Base-by-base conservation (phyloP, 2,888 invertebrate genomes). In the Drosophila percnosoma region DNA sequence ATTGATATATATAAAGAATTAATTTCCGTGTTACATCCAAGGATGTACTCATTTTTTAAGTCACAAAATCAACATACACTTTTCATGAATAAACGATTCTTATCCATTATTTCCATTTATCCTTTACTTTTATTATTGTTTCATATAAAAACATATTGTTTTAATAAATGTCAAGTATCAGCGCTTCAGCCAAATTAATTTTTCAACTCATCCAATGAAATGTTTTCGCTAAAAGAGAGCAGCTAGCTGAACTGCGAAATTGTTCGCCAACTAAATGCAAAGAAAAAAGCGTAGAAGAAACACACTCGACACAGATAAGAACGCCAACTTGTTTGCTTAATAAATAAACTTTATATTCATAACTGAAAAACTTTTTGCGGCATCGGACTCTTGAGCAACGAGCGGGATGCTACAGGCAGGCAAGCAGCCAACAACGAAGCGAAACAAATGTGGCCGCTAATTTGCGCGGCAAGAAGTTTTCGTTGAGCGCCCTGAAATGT, bases 301-400 rank as follows among this genome's bases (percentile, higher is more conserved):
- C 69, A 66, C 65, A 81, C 83, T 78, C 73, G 77, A 68, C 74
- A 62, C 57, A 89, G 85, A 86, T 86, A 86, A 86, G 90, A 75
- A 60, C 70, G 73, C 82, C 82, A 84, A 89, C 85, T 85, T 85
- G 89, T 85, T 89, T 84, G 85, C 89, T 89, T 89, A 89, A 89
- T 86, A 86, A 86, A 86, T 86, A 86, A 86, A 86, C 85, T 86
- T 86, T 89, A 86, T 86, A 86, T 89, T 86, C 85, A 86, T 86
- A 86, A 89, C 90, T 89, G 88, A 80, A 86, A 89, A 86, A 89
- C 68, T 86, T 86, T 86, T 87, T 78, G 66, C 57, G 74, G 45
- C 61, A 29, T 49, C 72, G 72, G 76, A 66, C 66, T 53, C 59
- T 61, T 45, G 60, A 60, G 71, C 58, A 38, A 57, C 27, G 40